Conservation (phyloP, 2,797 vertebrate genomes). For the Malacoraja senta region DNA sequence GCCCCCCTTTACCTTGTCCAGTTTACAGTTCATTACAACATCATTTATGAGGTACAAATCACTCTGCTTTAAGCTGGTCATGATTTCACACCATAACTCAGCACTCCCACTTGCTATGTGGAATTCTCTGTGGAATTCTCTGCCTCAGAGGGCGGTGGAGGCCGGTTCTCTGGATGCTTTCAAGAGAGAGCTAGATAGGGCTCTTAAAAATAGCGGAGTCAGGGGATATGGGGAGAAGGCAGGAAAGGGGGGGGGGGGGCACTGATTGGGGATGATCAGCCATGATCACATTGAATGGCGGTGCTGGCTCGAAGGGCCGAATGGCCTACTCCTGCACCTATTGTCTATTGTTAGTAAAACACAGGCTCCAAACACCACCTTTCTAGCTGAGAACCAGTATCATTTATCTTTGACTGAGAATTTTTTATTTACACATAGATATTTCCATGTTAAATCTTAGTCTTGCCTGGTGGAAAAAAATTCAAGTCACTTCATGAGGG, state of each 20-base stretch:
- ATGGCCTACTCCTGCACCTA: too few relatives aligned
- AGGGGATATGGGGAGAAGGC: too few relatives aligned
- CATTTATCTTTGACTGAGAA: background rate
- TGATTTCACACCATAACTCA: background rate
- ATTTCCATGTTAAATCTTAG: background rate
- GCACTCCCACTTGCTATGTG: constrained; percentile 14
- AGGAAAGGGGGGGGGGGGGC: too few relatives aligned
- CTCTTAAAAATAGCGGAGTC: too few relatives aligned
- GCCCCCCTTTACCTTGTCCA: background rate
- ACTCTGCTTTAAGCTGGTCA: background rate
- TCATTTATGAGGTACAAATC: background rate
- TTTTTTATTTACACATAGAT: background rate
- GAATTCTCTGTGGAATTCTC: too few relatives aligned
- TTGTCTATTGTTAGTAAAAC: background rate
- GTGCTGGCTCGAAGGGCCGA: too few relatives aligned
- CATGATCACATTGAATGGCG: too few relatives aligned
- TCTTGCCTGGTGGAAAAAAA: too few relatives aligned
- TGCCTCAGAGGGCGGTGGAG: too few relatives aligned
- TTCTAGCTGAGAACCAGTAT: background rate
- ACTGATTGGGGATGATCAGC: too few relatives aligned
- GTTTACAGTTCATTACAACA: background rate
- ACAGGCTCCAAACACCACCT: background rate
- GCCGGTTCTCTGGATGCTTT: too few relatives aligned
- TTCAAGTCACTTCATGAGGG: background rate
- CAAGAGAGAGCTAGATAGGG: too few relatives aligned